A percentile compares a stretch with the other conserved stretches of the same genome.
Evolutionary conservation across 2,797 vertebrate genomes (phyloP).

Genomic region (Leucoraja ocellata): DNA sequence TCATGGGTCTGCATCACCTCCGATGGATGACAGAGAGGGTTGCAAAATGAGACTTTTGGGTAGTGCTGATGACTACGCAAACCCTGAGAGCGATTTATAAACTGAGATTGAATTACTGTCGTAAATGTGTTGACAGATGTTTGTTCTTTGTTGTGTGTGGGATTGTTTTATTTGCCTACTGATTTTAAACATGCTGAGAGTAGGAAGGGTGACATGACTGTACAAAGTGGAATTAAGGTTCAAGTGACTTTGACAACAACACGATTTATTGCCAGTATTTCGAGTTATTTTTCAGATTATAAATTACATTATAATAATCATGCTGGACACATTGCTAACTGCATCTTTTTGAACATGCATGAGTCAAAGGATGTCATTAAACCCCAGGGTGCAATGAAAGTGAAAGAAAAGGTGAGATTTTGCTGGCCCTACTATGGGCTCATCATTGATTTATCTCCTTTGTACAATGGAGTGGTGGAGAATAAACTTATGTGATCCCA

Average conservation of each 20-base stretch:
- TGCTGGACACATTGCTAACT: background rate
- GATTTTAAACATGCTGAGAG: background rate
- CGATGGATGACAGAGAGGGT: background rate
- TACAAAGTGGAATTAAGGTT: background rate
- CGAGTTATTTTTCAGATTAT: background rate
- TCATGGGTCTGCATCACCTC: background rate
- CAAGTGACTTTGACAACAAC: no score
- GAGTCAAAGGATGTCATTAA: no score
- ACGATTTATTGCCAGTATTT: background rate
- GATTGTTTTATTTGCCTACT: background rate
- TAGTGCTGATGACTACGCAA: background rate
- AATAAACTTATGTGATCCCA: no score
- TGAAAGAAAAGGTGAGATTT: no score
- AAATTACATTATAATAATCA: background rate
- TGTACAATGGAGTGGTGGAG: no score
- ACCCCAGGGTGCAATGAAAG: no score
- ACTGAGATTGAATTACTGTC: slow-evolving; percentile 12
- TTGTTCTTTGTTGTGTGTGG: background rate
- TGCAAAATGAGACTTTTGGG: background rate
- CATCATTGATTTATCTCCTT: no score
- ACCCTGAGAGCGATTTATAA: background rate
- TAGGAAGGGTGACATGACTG: no score
- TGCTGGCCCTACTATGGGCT: no score
- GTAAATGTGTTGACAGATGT: slow-evolving; percentile 4
- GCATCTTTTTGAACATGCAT: no score